Conservation (phyloP, 2,888 invertebrate genomes). For the Teinopalpus imperialis region DNA sequence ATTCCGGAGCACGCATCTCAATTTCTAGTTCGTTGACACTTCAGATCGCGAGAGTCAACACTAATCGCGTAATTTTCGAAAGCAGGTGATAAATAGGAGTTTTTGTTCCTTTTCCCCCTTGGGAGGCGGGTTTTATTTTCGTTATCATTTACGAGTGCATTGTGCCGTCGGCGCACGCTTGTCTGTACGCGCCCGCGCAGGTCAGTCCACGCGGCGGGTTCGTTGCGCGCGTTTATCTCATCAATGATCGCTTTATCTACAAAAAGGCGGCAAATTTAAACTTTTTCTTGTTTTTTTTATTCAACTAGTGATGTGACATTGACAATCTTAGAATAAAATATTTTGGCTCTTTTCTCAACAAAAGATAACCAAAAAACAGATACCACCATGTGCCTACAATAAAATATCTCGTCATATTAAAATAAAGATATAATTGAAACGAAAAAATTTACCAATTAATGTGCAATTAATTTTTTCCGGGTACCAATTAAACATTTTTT, state of each 20-base stretch:
- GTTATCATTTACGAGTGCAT: conserved; percentile 67
- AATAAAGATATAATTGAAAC: too few species aligned
- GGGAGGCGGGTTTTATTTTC: conserved; percentile 71
- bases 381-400: too few species aligned
- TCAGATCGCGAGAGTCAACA: conserved; percentile 29
- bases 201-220: conserved; percentile 62
- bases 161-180: conserved; percentile 54
- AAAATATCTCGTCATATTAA: too few species aligned
- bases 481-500: conserved; percentile 52
- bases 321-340: too few species aligned
- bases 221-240: conserved; percentile 61
- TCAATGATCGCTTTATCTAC: conserved; percentile 34
- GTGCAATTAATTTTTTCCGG: conserved; percentile 31
- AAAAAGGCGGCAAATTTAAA: conserved; percentile 13
- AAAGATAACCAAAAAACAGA: too few species aligned
- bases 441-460: too few species aligned
- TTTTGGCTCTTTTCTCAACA: too few species aligned
- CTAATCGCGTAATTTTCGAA: conserved; percentile 28
- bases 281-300: background rate
- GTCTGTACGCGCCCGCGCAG: conserved; percentile 52
- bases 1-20: background rate
- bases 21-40: conserved; percentile 29
- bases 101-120: conserved; percentile 55
- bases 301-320: background rate
- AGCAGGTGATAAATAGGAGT: conserved; percentile 31